These are phyloP conservation scores for Cheilosia soror DNA, from an alignment of 2,888 invertebrate genomes.

Conservation along the genomic window DNA sequence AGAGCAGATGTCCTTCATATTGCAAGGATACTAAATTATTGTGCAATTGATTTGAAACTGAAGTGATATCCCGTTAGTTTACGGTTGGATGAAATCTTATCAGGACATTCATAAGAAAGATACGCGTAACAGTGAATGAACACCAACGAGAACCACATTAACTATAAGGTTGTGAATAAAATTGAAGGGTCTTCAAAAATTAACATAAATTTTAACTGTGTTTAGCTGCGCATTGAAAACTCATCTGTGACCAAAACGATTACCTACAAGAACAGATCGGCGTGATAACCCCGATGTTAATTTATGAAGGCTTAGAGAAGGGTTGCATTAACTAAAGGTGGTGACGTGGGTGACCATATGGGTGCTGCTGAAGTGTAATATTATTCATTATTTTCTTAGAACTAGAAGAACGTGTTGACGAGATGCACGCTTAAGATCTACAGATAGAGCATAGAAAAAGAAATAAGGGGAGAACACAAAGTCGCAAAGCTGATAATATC, in stretches of 20 bases:
- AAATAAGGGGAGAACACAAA: not conserved
- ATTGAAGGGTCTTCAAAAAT: constrained; percentile 26
- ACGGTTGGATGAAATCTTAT: constrained; percentile 17
- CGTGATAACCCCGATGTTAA: constrained; percentile 11
- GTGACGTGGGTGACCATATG: constrained; percentile 38
- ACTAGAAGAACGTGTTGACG: constrained; percentile 27
- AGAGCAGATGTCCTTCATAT: constrained; percentile 30
- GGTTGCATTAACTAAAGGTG: constrained; percentile 3
- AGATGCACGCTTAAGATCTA: constrained; percentile 7
- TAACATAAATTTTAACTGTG: constrained; percentile 36
- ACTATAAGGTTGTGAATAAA: constrained; percentile 41
- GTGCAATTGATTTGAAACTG: constrained; percentile 22
- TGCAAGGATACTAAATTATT: constrained; percentile 5
- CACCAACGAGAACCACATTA: constrained; percentile 26
- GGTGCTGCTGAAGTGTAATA: constrained; percentile 13
- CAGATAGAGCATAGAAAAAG: not conserved
- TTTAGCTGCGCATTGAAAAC: constrained; percentile 20
- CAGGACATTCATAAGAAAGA: not conserved
- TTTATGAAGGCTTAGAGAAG: not conserved
- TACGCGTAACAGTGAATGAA: not conserved
- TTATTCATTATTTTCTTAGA: constrained; percentile 13
- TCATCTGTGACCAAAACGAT: constrained; percentile 42
- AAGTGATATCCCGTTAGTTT: constrained; percentile 26
- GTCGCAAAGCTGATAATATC: too few relatives aligned
- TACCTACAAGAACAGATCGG: constrained; percentile 23